A percentile compares a stretch with the other conserved stretches of the same genome.
phyloP scores from a whole-genome alignment of 2,888 invertebrate species.

The Caenorhabditis angaria region DNA sequence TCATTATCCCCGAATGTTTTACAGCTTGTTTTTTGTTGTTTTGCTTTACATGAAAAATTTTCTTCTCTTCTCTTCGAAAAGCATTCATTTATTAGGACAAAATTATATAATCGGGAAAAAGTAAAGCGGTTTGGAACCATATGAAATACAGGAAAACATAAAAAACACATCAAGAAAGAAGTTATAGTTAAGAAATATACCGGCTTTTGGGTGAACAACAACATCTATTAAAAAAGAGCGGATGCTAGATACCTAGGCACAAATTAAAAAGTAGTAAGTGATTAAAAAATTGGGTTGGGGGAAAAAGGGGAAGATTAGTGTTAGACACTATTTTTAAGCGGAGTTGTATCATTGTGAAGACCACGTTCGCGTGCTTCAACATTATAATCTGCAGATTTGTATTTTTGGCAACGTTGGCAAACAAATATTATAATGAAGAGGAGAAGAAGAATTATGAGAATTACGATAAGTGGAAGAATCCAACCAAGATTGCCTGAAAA shows the following conservation, averaged over 20 bases:
- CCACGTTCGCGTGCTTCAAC: conserved; percentile 44
- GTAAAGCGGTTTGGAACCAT: conserved; percentile 9
- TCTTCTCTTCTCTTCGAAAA: not conserved
- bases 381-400: conserved; percentile 62
- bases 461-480: conserved; percentile 65
- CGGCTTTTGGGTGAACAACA: conserved; percentile 15
- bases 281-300: not conserved
- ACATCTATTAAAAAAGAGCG: conserved; percentile 4
- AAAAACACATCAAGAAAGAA: too few species aligned
- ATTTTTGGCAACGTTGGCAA: conserved; percentile 55
- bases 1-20: conserved; percentile 27
- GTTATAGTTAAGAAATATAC: too few species aligned
- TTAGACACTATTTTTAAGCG: conserved; percentile 37
- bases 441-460: conserved; percentile 63
- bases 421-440: conserved; percentile 63
- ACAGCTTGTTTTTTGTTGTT: conserved; percentile 26
- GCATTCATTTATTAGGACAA: conserved; percentile 12
- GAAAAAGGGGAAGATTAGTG: not conserved
- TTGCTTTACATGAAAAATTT: conserved; percentile 7
- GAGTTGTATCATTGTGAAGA: conserved; percentile 36
- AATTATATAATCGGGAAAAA: conserved; percentile 9
- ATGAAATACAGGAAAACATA: not conserved
- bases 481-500: conserved; percentile 57
- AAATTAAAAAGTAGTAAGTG: not conserved
- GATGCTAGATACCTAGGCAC: not conserved